A percentile compares a stretch with the other conserved stretches of the same genome.
phyloP scores from a whole-genome alignment of 1,140 invertebrate species.

The Brachionus plicatilis region DNA sequence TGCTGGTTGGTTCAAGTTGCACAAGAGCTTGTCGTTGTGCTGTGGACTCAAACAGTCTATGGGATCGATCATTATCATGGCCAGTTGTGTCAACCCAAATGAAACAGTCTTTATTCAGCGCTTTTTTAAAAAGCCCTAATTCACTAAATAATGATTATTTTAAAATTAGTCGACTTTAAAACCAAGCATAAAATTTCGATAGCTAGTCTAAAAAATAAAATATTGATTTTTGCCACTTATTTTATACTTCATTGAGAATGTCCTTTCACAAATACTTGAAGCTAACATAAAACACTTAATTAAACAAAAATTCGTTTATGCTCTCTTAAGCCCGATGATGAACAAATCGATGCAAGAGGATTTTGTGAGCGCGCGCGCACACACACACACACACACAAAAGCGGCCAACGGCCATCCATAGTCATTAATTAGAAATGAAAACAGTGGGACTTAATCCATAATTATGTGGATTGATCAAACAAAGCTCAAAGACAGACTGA shows the following conservation, averaged over 20 bases:
- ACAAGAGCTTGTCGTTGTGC: not conserved
- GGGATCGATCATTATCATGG: not conserved
- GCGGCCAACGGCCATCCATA: slow-evolving; percentile 14
- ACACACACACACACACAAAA: not conserved
- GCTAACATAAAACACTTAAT: not conserved
- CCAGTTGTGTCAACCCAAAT: not conserved
- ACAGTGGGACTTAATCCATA: slow-evolving; percentile 21
- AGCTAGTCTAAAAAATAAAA: not conserved
- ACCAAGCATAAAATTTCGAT: not conserved
- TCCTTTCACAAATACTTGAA: slow-evolving; percentile 18
- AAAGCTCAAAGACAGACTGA: not conserved
- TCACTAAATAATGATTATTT: slow-evolving; percentile 24
- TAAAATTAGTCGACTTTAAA: slow-evolving; percentile 18
- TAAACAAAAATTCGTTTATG: not conserved
- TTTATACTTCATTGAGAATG: not conserved
- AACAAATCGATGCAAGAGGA: not conserved
- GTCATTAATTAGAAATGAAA: not conserved
- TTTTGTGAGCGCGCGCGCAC: not conserved
- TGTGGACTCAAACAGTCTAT: not conserved
- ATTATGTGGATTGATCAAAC: slow-evolving; percentile 24
- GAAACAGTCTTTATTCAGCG: not conserved
- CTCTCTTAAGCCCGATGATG: not conserved
- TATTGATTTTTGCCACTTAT: slow-evolving; percentile 10
- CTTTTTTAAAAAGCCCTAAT: not conserved
- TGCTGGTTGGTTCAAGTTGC: not conserved